Evolutionary conservation across 1,140 invertebrate species (phyloP), one percentile per base, ranked within the genome.

Genomic region (Cyclargus thomasi): DNA sequence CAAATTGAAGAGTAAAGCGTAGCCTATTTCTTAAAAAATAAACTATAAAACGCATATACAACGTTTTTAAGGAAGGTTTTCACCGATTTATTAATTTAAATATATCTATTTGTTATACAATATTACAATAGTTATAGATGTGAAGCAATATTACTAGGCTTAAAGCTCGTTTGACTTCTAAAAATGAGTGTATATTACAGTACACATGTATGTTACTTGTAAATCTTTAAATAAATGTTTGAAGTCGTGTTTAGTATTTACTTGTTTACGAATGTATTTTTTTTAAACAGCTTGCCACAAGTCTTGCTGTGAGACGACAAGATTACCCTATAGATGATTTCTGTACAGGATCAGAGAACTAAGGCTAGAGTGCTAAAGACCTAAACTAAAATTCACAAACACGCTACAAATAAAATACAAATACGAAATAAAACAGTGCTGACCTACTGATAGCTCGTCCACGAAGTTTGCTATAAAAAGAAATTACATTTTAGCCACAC

Each of bases 381-480:
- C 55, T 59, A 59, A 55, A 59, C 10, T 59, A 59, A 59, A 59
- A 67, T 39, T 59, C 22, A 67, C 57, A 70, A 57, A 69, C 57
- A 67, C 39, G 70, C 63, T 64, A 71, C 36, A 72, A 35, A 70
- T 14, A 69, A 29, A 73, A 64, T 57, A 20, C 55, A 53, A 76
- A 66, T 76, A 71, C 65, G 62, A 72, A 68, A 74, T 71, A 81
- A 81, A 82, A 70, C 67, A 72, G 84, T 87, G 92, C 93, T 95
- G 93, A 95, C 94, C 94, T 95, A 94, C 92, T 94, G 89, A 95
- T 91, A 91, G 92, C 93, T 91, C 94, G 94, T 92, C 95, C 95
- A 90, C 94, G 94, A 84, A 95, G 94, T 93, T 95, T 95, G 93
- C 95, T 95, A 94, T 91, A 93, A 59, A 93, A 79, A 90, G 92